Evolutionary conservation across 2,888 invertebrate species (phyloP), one percentile per base, ranked within the genome.

Genomic region (Platycheirus rosarum): DNA sequence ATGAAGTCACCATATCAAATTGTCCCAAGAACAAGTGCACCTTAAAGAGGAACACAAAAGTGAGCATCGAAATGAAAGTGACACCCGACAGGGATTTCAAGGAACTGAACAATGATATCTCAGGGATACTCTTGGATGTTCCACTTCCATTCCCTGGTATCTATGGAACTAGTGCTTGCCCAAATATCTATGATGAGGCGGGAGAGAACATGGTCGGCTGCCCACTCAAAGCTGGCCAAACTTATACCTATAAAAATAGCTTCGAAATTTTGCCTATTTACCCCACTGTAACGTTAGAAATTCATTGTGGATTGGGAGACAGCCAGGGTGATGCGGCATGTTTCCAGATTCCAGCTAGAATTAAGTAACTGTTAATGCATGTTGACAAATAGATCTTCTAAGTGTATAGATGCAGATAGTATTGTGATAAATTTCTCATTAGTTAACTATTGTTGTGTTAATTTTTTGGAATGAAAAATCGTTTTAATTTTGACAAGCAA

Each of bases 111-210:
- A 95, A 94, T 75, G 88, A 90, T 7, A 95, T 96, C 5, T 89
- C 89, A 78, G 96, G 94, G 0, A 90, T 91, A 0, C 91, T 96
- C 14, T 87, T 93, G 1, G 93, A 93, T 0, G 87, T 95, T 0
- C 91, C 92, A 0, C 87, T 96, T 60, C 96, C 96, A 0, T 96
- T 96, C 88, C 87, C 95, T 8, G 96, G 96, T 7, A 95, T 95
- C 11, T 94, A 96, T 87, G 94, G 94, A 9, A 91, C 90, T 20
- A 92, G 93, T 60, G 93, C 95, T 29, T 96, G 96, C 86, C 91
- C 92, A 18, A 92, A 93, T 85, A 89, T 96, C 53, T 94, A 89
- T 86, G 90, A 92, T 84, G 92, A 92, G 0, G 92, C 92, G 76
- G 94, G 93, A 0, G 91, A 91, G 63, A 92, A 92, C 0, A 91